Evolutionary conservation across 2,797 vertebrate genomes (phyloP), one percentile per base, ranked within the genome.

Genomic region (Pangasius djambal): DNA sequence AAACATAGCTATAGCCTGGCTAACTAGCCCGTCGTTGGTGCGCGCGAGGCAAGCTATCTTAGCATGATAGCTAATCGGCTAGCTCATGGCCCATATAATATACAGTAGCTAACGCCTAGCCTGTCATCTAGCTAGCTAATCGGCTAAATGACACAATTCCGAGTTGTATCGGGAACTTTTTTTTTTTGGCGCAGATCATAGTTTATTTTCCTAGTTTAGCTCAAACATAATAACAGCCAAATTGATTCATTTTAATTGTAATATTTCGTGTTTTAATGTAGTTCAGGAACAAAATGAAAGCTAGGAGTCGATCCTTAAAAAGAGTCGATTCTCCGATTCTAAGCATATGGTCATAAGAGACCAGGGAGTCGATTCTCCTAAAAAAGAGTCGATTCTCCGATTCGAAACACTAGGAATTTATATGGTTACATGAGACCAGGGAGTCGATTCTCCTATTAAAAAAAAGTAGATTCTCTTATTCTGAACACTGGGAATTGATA

Each of bases 301-400:
- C 4, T 63, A 37, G 37, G 20, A 65, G 40, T n/a, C 55, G 59
- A 83, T 6, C 3, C 16, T 57, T 57, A 9, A 18, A 79, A 16
- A 8, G 48, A 31, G 28, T 31, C 50, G 28, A 44, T 5, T 78
- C 75, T n/a, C 13, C 4, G 16, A 9, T 10, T 74, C 63, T n/a
- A n/a, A 9, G n/a, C 4, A 31, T 44, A 2, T 40, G 0, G 3
- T 74, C 1, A 9, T 4, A 7, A 1, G 1, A 2, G 5, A 75
- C 22, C 40, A 28, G 10, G 72, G 72, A 44, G 37, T 69, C 67
- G 15, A 69, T 15, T 69, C 67, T 70, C 13, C 31, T 34, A 6
- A 44, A 44, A 6, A 44, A 44, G 7, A 40, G 40, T 44, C 0
- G 6, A 6, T 44, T 44, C 40, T 44, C 40, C 0, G 5, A 44